Conservation (phyloP, 1,140 invertebrate genomes). For the Bombus haemorrhoidalis region DNA sequence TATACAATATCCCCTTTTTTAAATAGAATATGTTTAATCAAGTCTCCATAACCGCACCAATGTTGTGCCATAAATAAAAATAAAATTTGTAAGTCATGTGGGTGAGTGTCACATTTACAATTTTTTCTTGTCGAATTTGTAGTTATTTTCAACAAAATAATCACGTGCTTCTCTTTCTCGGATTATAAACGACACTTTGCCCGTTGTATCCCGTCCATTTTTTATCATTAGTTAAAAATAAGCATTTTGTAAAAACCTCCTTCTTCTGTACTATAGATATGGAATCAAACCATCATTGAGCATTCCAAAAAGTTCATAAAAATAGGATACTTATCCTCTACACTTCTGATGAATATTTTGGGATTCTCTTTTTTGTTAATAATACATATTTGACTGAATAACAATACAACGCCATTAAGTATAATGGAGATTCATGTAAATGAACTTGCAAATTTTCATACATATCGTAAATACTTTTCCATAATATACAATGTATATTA, state of each 20-base stretch:
- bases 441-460: slow-evolving; percentile 13
- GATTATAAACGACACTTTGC: slow-evolving; percentile 7
- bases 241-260: not conserved
- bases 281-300: not conserved
- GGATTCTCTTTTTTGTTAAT: not conserved
- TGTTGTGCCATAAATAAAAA: slow-evolving; percentile 42
- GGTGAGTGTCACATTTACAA: not conserved
- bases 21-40: not conserved
- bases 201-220: slow-evolving; percentile 63
- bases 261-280: not conserved
- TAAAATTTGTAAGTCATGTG: not conserved
- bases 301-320: not conserved
- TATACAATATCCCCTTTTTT: slow-evolving; percentile 11
- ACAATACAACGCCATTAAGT: not conserved
- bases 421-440: not conserved
- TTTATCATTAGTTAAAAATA: slow-evolving; percentile 48
- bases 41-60: slow-evolving; percentile 11
- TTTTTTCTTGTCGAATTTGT: not conserved
- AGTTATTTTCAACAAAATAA: not conserved
- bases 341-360: not conserved
- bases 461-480: slow-evolving; percentile 27
- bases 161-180: slow-evolving; percentile 3
- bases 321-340: not conserved
- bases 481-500: slow-evolving; percentile 21
- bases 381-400: not conserved